Evolutionary conservation across 2,113 vertebrate genomes (phyloP), one percentile per base, ranked within the genome.

Genomic region (Pteruthius melanotis): DNA sequence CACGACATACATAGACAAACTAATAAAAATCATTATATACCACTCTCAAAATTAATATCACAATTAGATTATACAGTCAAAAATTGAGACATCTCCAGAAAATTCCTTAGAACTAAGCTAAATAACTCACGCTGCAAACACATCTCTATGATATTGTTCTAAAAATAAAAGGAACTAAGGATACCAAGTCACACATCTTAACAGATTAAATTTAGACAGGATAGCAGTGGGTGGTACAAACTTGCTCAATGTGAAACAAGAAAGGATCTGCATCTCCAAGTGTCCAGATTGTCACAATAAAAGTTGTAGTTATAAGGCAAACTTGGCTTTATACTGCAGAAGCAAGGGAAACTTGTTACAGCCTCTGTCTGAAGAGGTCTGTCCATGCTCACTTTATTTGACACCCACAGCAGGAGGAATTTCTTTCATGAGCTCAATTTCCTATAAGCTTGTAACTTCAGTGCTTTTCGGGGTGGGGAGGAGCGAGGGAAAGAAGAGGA

Each of bases 381-480:
- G 30, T 39, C 44, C 35, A 26, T 1, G 10, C 35, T 53, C 47
- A 72, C 19, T 77, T 63, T 17, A 44, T 57, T 71, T 31, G 24
- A 88, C 59, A n/a, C 4, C 30, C 37, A n/a, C 68, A 52, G 61
- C 64, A 78, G 54, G 24, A 85, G 16, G 7, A 2, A 30, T 68
- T 69, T 59, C 49, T 50, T 91, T 82, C 44, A 60, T 6, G 19
- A 82, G 35, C 18, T 89, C 49, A 13, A 4, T 49, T 64, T 78
- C 39, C 59, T 21, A 35, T 11, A 78, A 77, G 21, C 44, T 49
- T 42, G 4, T 61, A 71, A 72, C 7, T 66, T 40, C 22, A 40
- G 15, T 26, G 24, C 17, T 89, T 45, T 71, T 61, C 0, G 0
- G 6, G 33, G 13, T 8, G 4, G 9, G 18, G 11, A 44, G 17